phyloP scores from a whole-genome alignment of 2,113 vertebrate genomes.

The Thymallus thymallus region DNA sequence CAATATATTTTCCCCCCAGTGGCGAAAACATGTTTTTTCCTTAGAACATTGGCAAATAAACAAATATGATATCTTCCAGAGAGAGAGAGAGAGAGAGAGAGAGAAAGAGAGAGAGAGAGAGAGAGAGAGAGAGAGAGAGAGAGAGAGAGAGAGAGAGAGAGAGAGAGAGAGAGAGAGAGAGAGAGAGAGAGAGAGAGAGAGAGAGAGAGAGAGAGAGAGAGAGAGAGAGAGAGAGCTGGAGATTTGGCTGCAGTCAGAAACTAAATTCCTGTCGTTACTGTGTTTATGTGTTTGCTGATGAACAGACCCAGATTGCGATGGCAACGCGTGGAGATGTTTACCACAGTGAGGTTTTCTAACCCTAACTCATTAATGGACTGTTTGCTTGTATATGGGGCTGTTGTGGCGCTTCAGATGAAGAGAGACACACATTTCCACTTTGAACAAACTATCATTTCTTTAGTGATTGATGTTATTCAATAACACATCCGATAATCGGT shows the following conservation, averaged over 20 bases:
- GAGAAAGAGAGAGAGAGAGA: neutral
- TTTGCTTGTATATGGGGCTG: neutral
- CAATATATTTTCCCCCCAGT: constrained; percentile 11
- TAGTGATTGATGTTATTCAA: neutral
- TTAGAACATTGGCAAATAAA: constrained; percentile 36
- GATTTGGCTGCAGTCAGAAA: neutral
- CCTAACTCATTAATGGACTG: neutral
- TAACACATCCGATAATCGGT: neutral
- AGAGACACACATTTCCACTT: neutral
- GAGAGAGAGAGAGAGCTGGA: neutral
- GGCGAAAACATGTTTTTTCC: constrained; percentile 58
- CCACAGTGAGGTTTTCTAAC: neutral
- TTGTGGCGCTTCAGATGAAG: neutral
- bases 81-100: neutral
- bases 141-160: neutral
- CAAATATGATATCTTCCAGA: neutral
- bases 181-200: neutral
- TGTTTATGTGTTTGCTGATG: constrained; percentile 29
- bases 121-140: neutral
- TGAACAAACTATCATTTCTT: neutral
- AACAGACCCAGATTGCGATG: constrained; percentile 31
- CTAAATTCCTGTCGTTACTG: constrained; percentile 9
- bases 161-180: neutral
- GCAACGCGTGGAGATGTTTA: neutral
- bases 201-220: neutral